Conservation (phyloP, 2,797 vertebrate genomes). For the Acanthiza pusilla region DNA sequence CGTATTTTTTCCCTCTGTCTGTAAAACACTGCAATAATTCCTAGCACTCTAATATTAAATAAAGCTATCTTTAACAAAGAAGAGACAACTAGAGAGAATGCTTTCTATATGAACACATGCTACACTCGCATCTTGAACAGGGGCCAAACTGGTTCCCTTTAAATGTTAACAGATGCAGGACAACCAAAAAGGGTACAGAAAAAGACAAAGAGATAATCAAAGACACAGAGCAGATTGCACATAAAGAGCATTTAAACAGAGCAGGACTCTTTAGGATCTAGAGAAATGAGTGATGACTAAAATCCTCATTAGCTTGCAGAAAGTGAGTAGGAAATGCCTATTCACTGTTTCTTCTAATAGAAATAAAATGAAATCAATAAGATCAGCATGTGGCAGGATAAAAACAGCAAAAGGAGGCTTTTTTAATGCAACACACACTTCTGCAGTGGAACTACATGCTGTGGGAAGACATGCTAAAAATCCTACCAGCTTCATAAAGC, state of each 20-base stretch:
- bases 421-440: not conserved
- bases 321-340: not conserved
- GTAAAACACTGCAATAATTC: not conserved
- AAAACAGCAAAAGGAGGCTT: not conserved
- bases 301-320: conserved; percentile 9
- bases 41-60: not conserved
- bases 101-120: not conserved
- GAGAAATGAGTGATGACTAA: not conserved
- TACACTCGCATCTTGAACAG: not conserved
- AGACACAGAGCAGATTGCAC: not conserved
- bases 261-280: not conserved
- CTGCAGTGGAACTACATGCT: not conserved
- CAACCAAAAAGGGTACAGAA: not conserved
- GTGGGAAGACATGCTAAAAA: not conserved
- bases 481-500: not conserved
- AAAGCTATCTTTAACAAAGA: not conserved
- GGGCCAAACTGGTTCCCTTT: not conserved
- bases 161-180: not conserved
- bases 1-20: not conserved
- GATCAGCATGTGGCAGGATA: not conserved
- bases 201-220: not conserved
- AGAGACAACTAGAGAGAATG: not conserved
- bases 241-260: not conserved
- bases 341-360: conserved; percentile 11
- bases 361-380: not conserved